These are phyloP conservation scores for Drosophila kuntzei DNA, from an alignment of 2,888 invertebrate genomes.

Conservation along the genomic window DNA sequence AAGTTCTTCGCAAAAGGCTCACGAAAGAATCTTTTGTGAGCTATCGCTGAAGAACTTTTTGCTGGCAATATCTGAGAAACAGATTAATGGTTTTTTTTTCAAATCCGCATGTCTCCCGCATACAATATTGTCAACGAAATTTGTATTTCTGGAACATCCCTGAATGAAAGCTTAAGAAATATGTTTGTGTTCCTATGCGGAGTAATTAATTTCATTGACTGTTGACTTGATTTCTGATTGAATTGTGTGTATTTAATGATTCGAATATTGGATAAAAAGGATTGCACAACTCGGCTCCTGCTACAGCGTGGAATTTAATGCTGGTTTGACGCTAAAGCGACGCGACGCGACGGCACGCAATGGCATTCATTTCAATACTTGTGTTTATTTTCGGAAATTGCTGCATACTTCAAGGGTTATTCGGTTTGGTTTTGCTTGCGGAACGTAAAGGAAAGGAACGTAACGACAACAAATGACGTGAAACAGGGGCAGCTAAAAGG, in stretches of 20 bases:
- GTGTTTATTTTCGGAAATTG: constrained; percentile 74
- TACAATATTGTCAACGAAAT: too few relatives aligned
- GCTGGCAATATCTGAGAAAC: too few relatives aligned
- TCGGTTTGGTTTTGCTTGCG: constrained; percentile 13
- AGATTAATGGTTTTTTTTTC: too few relatives aligned
- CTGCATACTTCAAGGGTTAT: constrained; percentile 73
- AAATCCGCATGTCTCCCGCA: too few relatives aligned
- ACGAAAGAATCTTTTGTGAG: too few relatives aligned
- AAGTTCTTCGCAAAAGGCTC: too few relatives aligned
- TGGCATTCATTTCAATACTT: constrained; percentile 55
- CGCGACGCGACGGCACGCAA: constrained; percentile 61
- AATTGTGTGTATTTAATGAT: constrained; percentile 56
- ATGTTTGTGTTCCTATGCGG: constrained; percentile 2
- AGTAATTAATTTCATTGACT: constrained; percentile 43
- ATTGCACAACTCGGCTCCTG: constrained; percentile 30
- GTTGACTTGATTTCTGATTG: constrained; percentile 48
- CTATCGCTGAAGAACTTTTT: too few relatives aligned
- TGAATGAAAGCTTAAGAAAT: too few relatives aligned
- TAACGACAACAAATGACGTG: constrained; percentile 42
- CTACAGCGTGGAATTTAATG: neutral
- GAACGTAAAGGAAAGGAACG: constrained; percentile 9
- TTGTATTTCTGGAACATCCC: too few relatives aligned
- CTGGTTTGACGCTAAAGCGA: neutral
- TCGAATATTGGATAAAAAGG: constrained; percentile 31
- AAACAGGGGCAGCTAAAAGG: constrained; percentile 19